Evolutionary conservation across 30 jellyfish, hydroid and myxozoan genomes (phyloP).

Genomic region (Turritopsis dohrnii): DNA sequence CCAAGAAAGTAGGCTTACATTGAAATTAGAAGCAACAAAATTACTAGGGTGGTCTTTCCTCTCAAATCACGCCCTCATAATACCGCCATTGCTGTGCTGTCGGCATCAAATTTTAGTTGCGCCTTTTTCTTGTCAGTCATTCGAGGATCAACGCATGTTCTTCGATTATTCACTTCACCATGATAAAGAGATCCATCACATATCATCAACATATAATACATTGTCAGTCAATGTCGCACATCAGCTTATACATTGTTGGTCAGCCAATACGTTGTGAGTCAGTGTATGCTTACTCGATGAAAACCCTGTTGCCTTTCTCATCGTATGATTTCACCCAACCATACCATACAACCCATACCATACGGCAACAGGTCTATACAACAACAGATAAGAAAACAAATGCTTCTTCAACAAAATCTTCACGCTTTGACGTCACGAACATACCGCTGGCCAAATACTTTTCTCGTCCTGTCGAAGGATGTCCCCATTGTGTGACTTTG

Average conservation of each 20-base stretch:
- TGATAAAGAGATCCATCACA: too few relatives aligned
- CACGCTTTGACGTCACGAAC: not conserved
- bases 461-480: conserved; percentile 63
- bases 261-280: too few relatives aligned
- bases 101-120: conserved; percentile 63
- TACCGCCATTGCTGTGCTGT: conserved; percentile 95
- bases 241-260: too few relatives aligned
- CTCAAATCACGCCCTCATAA: conserved; percentile 79
- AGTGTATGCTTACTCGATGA: conserved; percentile 82
- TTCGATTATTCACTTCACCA: conserved; percentile 57
- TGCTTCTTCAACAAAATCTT: not conserved
- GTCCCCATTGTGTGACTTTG: conserved; percentile 77
- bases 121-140: conserved; percentile 66
- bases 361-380: conserved; percentile 70
- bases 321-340: conserved; percentile 78
- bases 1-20: too few relatives aligned
- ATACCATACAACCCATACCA: too few relatives aligned
- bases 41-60: conserved; percentile 72
- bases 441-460: conserved; percentile 52
- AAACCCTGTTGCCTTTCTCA: conserved; percentile 67
- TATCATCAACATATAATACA: too few relatives aligned
- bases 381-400: not conserved
- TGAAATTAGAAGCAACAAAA: too few relatives aligned
- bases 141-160: conserved; percentile 96
- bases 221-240: too few relatives aligned